phyloP scores from a whole-genome alignment of 2,113 vertebrate species.

The Pseudorectes ferrugineus region DNA sequence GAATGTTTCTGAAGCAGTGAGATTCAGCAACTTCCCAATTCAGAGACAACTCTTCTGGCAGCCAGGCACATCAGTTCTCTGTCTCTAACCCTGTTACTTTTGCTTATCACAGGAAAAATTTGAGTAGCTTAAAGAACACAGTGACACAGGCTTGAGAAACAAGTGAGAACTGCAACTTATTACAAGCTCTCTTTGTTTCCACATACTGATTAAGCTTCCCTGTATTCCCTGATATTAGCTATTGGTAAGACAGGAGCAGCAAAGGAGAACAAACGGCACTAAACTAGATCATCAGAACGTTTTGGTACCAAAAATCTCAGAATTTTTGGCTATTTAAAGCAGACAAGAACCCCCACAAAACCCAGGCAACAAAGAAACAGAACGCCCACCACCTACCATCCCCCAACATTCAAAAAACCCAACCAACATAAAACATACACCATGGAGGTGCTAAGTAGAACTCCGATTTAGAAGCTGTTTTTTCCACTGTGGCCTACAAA shows the following conservation, averaged over 20 bases:
- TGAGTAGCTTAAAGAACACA: neutral
- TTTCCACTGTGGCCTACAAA: neutral
- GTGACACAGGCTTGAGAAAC: neutral
- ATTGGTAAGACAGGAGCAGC: neutral
- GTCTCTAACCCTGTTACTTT: neutral
- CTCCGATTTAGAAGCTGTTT: neutral
- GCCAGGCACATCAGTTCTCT: neutral
- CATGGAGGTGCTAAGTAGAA: neutral
- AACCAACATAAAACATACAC: neutral
- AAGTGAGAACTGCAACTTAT: neutral
- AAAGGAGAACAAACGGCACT: neutral
- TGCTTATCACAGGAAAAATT: neutral
- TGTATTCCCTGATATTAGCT: neutral
- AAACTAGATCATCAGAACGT: neutral
- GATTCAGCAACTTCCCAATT: neutral
- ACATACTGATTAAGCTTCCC: neutral
- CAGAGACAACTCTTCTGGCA: neutral
- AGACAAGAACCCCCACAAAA: neutral
- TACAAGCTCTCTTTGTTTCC: neutral
- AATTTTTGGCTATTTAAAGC: neutral
- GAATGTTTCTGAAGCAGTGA: neutral
- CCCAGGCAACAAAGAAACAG: neutral
- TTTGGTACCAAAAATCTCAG: neutral
- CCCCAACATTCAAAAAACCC: neutral
- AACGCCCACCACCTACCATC: neutral